A percentile compares a stretch with the other conserved stretches of the same genome.
Conservation (phyloP, 1,140 invertebrate genomes). For the Arion vulgaris region DNA sequence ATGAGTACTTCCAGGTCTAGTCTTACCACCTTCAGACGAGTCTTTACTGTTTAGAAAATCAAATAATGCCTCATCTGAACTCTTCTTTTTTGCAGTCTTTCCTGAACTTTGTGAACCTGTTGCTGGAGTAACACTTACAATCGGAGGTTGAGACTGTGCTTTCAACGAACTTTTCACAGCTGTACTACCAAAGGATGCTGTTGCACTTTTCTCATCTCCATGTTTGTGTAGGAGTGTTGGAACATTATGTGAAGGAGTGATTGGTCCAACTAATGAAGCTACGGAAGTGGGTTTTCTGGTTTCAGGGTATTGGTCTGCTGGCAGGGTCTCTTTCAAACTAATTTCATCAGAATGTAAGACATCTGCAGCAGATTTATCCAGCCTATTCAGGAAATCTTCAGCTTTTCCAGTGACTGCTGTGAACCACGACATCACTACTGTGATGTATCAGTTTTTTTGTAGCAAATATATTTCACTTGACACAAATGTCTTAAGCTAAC, state of each 20-base stretch:
- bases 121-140: not conserved
- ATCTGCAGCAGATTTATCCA: constrained; percentile 87
- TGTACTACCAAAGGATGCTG: constrained; percentile 44
- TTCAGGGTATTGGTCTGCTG: not conserved
- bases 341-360: constrained; percentile 73
- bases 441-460: not conserved
- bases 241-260: constrained; percentile 53
- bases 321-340: constrained; percentile 28
- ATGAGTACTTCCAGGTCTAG: constrained; percentile 53
- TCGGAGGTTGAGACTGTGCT: not conserved
- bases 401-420: constrained; percentile 86
- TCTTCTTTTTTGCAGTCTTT: constrained; percentile 55
- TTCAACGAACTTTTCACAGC: constrained; percentile 36
- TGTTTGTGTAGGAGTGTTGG: constrained; percentile 44
- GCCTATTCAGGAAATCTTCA: constrained; percentile 86
- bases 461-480: not conserved
- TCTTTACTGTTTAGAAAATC: constrained; percentile 73
- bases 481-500: not conserved
- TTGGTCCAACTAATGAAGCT: not conserved
- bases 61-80: constrained; percentile 75
- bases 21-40: constrained; percentile 52
- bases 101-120: constrained; percentile 26
- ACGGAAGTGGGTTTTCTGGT: not conserved
- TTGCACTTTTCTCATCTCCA: not conserved
- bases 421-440: constrained; percentile 85